phyloP scores from a whole-genome alignment of 2,113 vertebrate species.

The Benitochromis conjunctus region DNA sequence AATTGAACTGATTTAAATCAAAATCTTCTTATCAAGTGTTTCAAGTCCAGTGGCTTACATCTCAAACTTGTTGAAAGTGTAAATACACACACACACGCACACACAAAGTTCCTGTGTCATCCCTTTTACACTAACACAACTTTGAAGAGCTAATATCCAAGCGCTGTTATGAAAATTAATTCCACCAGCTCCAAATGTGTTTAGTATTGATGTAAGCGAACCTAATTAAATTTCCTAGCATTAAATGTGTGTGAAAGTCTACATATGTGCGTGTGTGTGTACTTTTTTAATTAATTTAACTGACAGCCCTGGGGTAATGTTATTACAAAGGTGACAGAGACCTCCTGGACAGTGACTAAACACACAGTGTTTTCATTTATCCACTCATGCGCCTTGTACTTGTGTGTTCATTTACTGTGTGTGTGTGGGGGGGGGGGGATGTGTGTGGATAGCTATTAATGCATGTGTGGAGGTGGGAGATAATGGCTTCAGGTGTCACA shows the following conservation, averaged over 20 bases:
- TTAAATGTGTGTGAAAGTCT: not conserved
- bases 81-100: not conserved
- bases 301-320: conserved; percentile 25
- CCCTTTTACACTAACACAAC: not conserved
- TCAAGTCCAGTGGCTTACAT: not conserved
- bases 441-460: not conserved
- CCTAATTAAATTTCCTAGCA: conserved; percentile 36
- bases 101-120: not conserved
- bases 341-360: conserved; percentile 61
- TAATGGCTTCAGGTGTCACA: conserved; percentile 63
- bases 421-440: not conserved
- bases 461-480: not conserved
- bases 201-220: conserved; percentile 14
- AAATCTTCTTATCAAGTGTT: not conserved
- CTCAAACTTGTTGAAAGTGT: not conserved
- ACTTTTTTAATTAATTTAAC: conserved; percentile 48
- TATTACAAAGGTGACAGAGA: conserved; percentile 51
- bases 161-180: conserved; percentile 1
- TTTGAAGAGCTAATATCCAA: conserved; percentile 5
- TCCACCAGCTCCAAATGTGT: not conserved
- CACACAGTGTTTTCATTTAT: conserved; percentile 44
- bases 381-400: not conserved
- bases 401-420: not conserved
- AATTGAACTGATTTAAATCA: not conserved
- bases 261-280: not conserved